Evolutionary conservation across 2,797 vertebrate genomes (phyloP).

Genomic region (Brachyrhaphis roseni): DNA sequence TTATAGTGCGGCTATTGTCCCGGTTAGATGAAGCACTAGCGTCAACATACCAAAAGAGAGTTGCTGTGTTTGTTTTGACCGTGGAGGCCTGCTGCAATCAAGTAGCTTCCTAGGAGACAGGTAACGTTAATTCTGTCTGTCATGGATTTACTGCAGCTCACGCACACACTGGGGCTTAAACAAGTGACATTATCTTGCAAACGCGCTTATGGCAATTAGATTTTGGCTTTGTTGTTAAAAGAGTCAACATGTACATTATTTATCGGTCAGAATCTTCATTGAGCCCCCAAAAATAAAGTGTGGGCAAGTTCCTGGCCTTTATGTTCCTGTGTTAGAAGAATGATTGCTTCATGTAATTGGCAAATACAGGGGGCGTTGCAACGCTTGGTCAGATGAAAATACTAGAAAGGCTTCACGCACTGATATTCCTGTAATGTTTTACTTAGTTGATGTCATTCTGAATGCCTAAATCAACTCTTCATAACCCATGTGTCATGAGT

Average conservation of each 20-base stretch:
- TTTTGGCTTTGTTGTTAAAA: neutral
- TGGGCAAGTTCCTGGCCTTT: conserved; percentile 3
- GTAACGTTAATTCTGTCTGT: conserved; percentile 57
- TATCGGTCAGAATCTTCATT: neutral
- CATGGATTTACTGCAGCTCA: conserved; percentile 40
- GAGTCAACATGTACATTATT: neutral
- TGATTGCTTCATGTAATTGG: conserved; percentile 38
- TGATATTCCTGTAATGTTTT: neutral
- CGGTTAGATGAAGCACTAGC: neutral
- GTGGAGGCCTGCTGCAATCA: conserved; percentile 62
- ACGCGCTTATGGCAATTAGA: neutral
- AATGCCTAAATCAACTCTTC: neutral
- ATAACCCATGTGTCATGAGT: neutral
- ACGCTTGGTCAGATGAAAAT: conserved; percentile 16
- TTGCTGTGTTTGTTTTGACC: conserved; percentile 37
- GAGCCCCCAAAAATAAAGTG: neutral
- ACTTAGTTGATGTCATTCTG: neutral
- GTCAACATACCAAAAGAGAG: conserved; percentile 2
- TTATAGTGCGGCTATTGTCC: neutral
- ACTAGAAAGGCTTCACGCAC: neutral
- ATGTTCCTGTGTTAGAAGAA: conserved; percentile 21
- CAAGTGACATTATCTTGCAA: neutral
- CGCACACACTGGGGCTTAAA: neutral
- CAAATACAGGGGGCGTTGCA: conserved; percentile 32
- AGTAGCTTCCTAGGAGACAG: conserved; percentile 49